phyloP scores from a whole-genome alignment of 1,140 invertebrate genomes.

The Cecropterus lyciades region DNA sequence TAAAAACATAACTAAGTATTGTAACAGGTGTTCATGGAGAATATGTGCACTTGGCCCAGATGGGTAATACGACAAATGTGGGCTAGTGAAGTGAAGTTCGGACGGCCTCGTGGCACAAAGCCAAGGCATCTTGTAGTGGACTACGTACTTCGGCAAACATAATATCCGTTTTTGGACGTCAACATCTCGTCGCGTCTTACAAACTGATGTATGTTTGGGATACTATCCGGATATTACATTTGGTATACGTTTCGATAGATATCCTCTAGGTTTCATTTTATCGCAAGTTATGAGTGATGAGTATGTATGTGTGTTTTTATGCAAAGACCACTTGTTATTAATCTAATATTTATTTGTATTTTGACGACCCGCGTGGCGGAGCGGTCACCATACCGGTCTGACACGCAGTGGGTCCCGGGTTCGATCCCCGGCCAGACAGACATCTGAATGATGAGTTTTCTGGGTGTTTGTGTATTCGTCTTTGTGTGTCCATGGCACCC shows the following conservation, averaged over 20 bases:
- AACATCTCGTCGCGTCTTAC: constrained; percentile 20
- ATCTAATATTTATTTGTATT: too few species aligned
- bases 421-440: too few species aligned
- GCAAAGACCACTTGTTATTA: background rate
- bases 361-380: too few species aligned
- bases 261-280: background rate
- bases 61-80: constrained; percentile 14
- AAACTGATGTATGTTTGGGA: constrained; percentile 3
- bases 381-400: too few species aligned
- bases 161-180: constrained; percentile 40
- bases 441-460: too few species aligned
- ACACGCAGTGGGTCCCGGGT: too few species aligned
- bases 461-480: too few species aligned
- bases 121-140: constrained; percentile 30
- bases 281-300: background rate
- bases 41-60: background rate
- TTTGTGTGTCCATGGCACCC: too few species aligned
- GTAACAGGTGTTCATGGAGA: background rate
- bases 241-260: constrained; percentile 9
- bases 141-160: constrained; percentile 30
- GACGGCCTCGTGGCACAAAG: constrained; percentile 24
- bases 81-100: constrained; percentile 6
- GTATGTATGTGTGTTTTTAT: background rate
- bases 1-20: too few species aligned
- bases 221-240: constrained; percentile 18